Evolutionary conservation across 2,888 invertebrate genomes (phyloP), one percentile per base, ranked within the genome.

Genomic region (Galeruca laticollis): DNA sequence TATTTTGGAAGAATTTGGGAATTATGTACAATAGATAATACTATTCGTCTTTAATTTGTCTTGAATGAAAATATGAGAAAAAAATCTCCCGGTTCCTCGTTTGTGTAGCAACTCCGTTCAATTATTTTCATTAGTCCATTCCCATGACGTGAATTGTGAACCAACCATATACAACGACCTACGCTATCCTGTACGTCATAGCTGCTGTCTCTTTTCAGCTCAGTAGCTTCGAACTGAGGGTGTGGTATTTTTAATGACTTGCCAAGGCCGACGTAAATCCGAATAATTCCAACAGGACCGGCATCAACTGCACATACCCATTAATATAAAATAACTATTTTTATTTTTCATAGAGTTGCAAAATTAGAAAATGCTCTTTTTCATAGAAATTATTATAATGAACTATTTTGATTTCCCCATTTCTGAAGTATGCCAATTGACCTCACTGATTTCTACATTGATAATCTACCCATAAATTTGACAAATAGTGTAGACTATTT

Each of bases 71-170:
- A n/a, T n/a, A n/a, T n/a, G n/a, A n/a, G n/a, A 18, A 47, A 47
- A 47, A 18, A 9, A 47, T 15, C 4, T 51, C 15, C 26, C 63
- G 15, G 8, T 9, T 4, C 13, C 40, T 40, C 35, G 70, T 56
- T 21, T 66, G 35, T 15, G 49, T 52, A 70, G 70, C 54, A 57
- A 70, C 67, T 68, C 67, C 67, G 63, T 54, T 70, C 70, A 68
- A 70, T 66, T 66, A 70, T 63, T 72, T 67, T 68, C 69, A 74
- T 72, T 70, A 73, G 69, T 71, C 69, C 73, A 71, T 64, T 68
- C 70, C 65, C 68, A 70, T 68, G 73, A 73, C 69, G 73, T 71
- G 69, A 61, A 69, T 60, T 69, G 60, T 71, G 61, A 71, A 71
- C 64, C 73, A 69, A 69, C 69, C 60, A 61, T 60, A 59, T 60